phyloP scores from a whole-genome alignment of 2,113 vertebrate genomes.

The Mustelus asterias region DNA sequence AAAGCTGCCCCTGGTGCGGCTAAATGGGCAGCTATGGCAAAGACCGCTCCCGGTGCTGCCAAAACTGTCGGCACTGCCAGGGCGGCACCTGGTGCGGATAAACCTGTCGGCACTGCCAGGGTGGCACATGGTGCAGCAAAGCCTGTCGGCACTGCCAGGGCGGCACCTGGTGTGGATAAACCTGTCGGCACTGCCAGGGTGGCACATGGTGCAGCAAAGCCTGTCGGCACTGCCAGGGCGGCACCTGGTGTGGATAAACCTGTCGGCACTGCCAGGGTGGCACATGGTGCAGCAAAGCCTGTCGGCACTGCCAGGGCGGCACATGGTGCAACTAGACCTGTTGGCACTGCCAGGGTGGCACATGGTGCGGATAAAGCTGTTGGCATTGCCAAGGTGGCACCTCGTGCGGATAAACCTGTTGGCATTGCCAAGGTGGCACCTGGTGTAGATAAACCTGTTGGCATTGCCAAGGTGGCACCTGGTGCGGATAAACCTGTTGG shows the following conservation, averaged over 20 bases:
- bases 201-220: neutral
- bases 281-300: neutral
- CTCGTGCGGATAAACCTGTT: neutral
- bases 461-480: neutral
- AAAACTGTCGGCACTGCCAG: no score
- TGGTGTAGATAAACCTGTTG: neutral
- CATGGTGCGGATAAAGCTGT: neutral
- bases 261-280: neutral
- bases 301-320: neutral
- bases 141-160: neutral
- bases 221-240: neutral
- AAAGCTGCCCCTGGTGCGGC: neutral
- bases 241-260: neutral
- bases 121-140: neutral
- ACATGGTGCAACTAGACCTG: neutral
- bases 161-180: no score
- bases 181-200: neutral
- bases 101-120: neutral
- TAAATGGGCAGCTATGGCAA: neutral
- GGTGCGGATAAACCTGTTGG: neutral
- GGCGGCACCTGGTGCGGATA: neutral
- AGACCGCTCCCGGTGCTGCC: neutral
- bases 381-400: neutral
- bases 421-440: neutral
- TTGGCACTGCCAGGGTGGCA: accelerated